Conservation (phyloP, 2,888 invertebrate species). For the Nomada hirtipes region DNA sequence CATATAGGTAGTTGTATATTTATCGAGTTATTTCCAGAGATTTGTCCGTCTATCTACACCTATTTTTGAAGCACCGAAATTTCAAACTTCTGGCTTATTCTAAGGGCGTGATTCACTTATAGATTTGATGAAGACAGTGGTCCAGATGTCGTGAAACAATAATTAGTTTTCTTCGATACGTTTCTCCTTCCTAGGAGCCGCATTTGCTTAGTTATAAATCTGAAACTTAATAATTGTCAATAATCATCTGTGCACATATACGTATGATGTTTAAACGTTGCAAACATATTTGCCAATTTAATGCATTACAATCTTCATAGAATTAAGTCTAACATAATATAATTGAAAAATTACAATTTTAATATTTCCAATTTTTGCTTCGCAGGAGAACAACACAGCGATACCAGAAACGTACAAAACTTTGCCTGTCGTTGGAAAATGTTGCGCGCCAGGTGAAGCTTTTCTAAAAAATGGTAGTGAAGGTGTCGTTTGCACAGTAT, state of each 20-base stretch:
- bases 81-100: background rate
- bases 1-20: conserved; percentile 32
- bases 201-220: background rate
- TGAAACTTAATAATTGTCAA: background rate
- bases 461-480: conserved; percentile 63
- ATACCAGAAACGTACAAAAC: conserved; percentile 60
- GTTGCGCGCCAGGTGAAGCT: conserved; percentile 75
- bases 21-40: conserved; percentile 7
- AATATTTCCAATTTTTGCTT: background rate
- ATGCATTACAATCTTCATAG: too few relatives aligned
- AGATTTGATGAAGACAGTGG: background rate
- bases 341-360: too few relatives aligned
- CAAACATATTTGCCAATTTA: background rate
- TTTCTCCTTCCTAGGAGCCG: too few relatives aligned
- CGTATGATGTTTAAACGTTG: too few relatives aligned
- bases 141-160: background rate
- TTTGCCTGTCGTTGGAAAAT: conserved; percentile 78
- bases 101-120: background rate
- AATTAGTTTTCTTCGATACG: background rate
- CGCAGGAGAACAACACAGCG: conserved; percentile 72
- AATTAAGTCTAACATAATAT: background rate
- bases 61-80: background rate
- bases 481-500: conserved; percentile 57
- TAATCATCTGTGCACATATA: too few relatives aligned
- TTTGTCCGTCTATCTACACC: conserved; percentile 13